Base-by-base conservation (phyloP, 2,797 vertebrate species). In the Megalops cyprinoides region DNA sequence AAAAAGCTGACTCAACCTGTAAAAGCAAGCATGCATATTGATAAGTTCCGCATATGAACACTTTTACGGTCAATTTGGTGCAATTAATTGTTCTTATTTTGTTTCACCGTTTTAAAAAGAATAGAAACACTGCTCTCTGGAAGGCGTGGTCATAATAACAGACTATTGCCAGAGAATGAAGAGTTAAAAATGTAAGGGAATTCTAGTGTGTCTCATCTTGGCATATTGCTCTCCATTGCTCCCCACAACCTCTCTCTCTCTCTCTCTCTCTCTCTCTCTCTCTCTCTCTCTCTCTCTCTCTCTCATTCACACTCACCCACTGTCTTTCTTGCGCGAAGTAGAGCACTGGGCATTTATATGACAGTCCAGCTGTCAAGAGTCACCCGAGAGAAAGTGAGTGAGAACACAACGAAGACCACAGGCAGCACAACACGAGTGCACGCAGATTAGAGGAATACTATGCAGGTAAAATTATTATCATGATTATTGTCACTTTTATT, bases 401-500 rank as follows among this genome's bases (percentile, higher is more conserved):
- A 31, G 7, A 31, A 28, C 62, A 28, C 34, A 42, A 69, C 37
- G 37, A 69, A 56, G n/a, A 5, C 4, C 37, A 37, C 12, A 15
- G 15, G 67, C 37, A 3, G 23, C 3, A 10, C 34, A 23, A 15
- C 6, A 7, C 37, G 44, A 23, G 51, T 14, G 12, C 65, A 23
- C 14, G 15, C 31, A 69, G 20, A 42, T 69, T n/a, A n/a, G n/a
- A n/a, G n/a, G 5, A 15, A 37, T 39, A 80, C 42, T 10, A 80
- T 80, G 79, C 79, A 80, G 79, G 79, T 80, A 80, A 80, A 46
- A 31, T 6, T 23, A n/a, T 31, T 28, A 65, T 34, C 65, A 69
- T 42, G 39, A 42, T 42, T 69, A 69, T 69, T 39, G 37, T 44
- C 44, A 69, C 2, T 42, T 37, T 18, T 67, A 39, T 65, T 15